Evolutionary conservation across 2,888 invertebrate species (phyloP), one percentile per base, ranked within the genome.

Genomic region (Habroteleia sp.): DNA sequence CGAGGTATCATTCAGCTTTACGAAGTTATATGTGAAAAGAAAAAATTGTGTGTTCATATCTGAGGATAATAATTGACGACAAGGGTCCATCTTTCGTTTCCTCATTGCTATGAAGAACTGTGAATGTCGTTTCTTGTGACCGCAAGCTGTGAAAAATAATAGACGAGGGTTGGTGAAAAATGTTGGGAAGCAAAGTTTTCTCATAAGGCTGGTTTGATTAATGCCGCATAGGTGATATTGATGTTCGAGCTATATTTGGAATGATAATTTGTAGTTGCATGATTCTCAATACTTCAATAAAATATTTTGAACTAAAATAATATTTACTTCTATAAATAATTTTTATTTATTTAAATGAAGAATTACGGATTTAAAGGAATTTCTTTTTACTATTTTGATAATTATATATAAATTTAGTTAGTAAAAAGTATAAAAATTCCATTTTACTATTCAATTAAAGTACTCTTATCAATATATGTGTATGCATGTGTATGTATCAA

Each of bases 151-250:
- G 17, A 37, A 60, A 50, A 68, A 50, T 29, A 29, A 39, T 33
- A 16, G 27, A 3, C n/a, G 17, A 25, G 11, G 25, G 3, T 20
- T 65, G 13, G 50, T 44, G 66, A 68, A 69, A 65, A 63, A 72
- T 74, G 68, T 48, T 69, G 39, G 48, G 29, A 13, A 54, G 42
- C 27, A 79, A 83, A 83, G 80, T 83, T 83, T 81, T 56, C 73
- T 78, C 80, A 81, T 84, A 82, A 82, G 80, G 81, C 81, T 79
- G 68, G 69, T 79, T 79, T 80, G 79, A 72, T 80, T 78, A 74
- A 78, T 76, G 76, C 80, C 81, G 79, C 80, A 79, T 78, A 73
- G 73, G 66, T 72, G 35, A 68, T 41, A 56, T 31, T 17, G 41
- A 25, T 31, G 31, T 41, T 29, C 20, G 11, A 50, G 13, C 37